A percentile compares a stretch with the other conserved stretches of the same genome.
phyloP scores from a whole-genome alignment of 2,888 invertebrate genomes.

The Anodontia alba region DNA sequence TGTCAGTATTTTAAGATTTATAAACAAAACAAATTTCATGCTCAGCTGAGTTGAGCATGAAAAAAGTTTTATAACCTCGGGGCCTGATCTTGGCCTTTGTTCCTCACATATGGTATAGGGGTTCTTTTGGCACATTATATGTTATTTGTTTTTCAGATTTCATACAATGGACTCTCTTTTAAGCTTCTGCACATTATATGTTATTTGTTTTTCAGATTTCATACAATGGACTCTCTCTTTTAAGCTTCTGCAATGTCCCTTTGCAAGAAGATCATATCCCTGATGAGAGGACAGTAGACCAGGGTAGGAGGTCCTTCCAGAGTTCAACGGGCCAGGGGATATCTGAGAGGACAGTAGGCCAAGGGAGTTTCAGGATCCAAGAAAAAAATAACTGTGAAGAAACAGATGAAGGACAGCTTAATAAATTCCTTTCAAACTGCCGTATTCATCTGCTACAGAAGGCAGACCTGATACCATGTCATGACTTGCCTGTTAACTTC shows the following conservation, averaged over 20 bases:
- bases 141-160: neutral
- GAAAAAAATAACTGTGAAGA: neutral
- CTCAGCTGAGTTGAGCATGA: no score
- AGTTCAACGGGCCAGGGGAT: neutral
- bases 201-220: slow-evolving; percentile 7
- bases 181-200: no score
- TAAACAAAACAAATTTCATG: no score
- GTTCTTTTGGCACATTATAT: no score
- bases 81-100: no score
- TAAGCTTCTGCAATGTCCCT: neutral
- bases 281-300: neutral
- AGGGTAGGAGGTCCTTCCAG: no score
- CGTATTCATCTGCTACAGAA: slow-evolving; percentile 34
- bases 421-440: slow-evolving; percentile 37
- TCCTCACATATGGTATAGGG: no score
- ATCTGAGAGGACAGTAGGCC: neutral
- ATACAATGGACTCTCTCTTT: neutral
- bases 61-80: no score
- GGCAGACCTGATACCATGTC: slow-evolving; percentile 36
- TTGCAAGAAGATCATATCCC: neutral
- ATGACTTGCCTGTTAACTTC: slow-evolving; percentile 55
- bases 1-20: no score
- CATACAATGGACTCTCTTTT: neutral
- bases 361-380: no score
- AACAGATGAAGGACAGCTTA: slow-evolving; percentile 30